Evolutionary conservation across 2,113 vertebrate species (phyloP), one percentile per base, ranked within the genome.

Genomic region (Paracanthobrama guichenoti): DNA sequence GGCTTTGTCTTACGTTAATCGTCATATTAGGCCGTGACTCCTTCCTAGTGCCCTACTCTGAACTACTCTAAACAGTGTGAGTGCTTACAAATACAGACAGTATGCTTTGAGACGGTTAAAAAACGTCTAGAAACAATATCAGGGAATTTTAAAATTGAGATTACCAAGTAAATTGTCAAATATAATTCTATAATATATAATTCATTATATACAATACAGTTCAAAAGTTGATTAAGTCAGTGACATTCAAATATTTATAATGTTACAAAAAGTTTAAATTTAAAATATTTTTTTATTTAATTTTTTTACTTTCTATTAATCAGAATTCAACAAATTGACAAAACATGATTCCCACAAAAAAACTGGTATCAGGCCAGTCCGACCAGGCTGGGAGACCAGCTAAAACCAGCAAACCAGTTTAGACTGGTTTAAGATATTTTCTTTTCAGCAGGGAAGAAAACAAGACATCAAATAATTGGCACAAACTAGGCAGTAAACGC

Each of bases 1-100:
- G 18, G 24, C 74, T 82, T 85, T 85, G 64, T 81, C 31, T 64
- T n/a, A 13, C n/a, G 16, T 83, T 39, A 18, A 79, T 44, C 53
- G 28, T 35, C 11, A 72, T 67, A 67, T 67, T 67, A 50, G 46
- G 16, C 48, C 3, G 14, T 59, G 64, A 26, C 55, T 60, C 35
- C 13, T 73, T 66, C 24, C 59, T 28, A 64, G 6, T 67, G 44
- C 3, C 7, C n/a, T 73, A 76, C 48, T 24, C n/a, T 26, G 16
- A 59, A 77, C n/a, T 64, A 76, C 48, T 24, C n/a, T 26, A 26
- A 59, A 77, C 31, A 8, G 14, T 3, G 16, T 11, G 9, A 75
- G 46, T 11, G 46, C 46, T 50, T 28, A 20, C 26, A 53, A 39
- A 8, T 59, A 42, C 55, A 77, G 31, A 8, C 28, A 55, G 53